Evolutionary conservation across 1,140 invertebrate species (phyloP), one percentile per base, ranked within the genome.

Genomic region (Brachionus paranguensis): DNA sequence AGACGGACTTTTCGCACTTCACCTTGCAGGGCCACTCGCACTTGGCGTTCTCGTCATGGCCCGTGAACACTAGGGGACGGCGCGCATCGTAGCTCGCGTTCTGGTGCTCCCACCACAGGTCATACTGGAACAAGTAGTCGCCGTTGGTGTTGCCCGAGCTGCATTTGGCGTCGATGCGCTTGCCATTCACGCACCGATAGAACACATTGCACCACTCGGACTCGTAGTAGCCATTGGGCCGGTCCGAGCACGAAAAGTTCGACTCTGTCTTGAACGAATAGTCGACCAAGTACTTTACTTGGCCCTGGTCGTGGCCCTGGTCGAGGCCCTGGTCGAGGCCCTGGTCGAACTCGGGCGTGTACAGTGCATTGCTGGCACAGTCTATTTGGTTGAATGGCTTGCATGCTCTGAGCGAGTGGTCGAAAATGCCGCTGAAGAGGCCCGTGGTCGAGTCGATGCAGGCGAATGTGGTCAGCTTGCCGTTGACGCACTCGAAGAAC

Each of bases 161-260:
- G 43, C 83, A 84, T 74, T 65, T 72, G 29, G 60, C 70, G 41
- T 84, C 68, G 43, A 72, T 74, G 8, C 83, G 43, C 11, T 84
- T 84, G 7, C 83, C 83, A 41, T 72, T 45, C 10, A 72, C 45
- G 43, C 83, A 84, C 20, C 70, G 17, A 43, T 84, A 84, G 27
- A 84, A 84, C 7, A 84, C 68, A 64, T 84, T 84, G 60, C 83
- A 84, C 83, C 83, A 84, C 60, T 84, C 83, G 14, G 83, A 84
- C 43, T 84, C 83, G 64, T 84, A 84, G 29, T 84, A 84, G n/a
- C 83, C 83, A 47, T 84, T 60, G n/a, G 43, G 14, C 12, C 47
- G 17, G 37, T 65, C 68, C 8, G 53, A 7, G 74, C 83, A 84
- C 4, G 83, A 60, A 76, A 84, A 84, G 24, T 53, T 33, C 3